A percentile compares a stretch with the other conserved stretches of the same genome.
Conservation (phyloP, 2,888 invertebrate genomes). For the Pristionchus maxplancki region DNA sequence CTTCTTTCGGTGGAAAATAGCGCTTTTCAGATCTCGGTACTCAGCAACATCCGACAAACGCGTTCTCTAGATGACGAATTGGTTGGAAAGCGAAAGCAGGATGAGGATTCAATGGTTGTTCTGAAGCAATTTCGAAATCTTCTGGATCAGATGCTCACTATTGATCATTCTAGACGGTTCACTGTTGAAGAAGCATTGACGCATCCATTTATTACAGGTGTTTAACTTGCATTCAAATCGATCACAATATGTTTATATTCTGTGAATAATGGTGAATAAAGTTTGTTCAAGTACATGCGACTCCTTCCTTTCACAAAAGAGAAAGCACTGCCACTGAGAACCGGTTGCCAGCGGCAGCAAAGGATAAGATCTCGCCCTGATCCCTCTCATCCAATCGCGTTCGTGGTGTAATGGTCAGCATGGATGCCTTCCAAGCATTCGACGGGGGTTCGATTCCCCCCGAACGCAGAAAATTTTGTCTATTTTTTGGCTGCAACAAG, state of each 20-base stretch:
- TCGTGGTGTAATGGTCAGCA: slow-evolving; percentile 64
- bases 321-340: neutral
- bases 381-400: slow-evolving; percentile 45
- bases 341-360: neutral
- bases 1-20: too few species aligned
- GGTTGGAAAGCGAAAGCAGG: slow-evolving; percentile 83
- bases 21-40: slow-evolving; percentile 86
- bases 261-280: too few species aligned
- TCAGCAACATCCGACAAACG: slow-evolving; percentile 87
- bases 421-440: slow-evolving; percentile 65
- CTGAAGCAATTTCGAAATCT: slow-evolving; percentile 85
- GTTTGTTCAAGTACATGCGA: too few species aligned
- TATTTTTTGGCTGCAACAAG: neutral
- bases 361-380: too few species aligned
- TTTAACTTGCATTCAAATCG: neutral
- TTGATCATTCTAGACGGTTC: slow-evolving; percentile 95
- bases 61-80: slow-evolving; percentile 92
- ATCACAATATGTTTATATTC: too few species aligned
- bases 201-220: slow-evolving; percentile 90
- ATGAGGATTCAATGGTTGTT: slow-evolving; percentile 32
- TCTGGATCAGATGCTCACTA: slow-evolving; percentile 97
- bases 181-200: slow-evolving; percentile 97
- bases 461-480: slow-evolving; percentile 54
- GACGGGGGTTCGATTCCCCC: slow-evolving; percentile 63
- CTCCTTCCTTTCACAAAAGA: too few species aligned